A percentile compares a stretch with the other conserved stretches of the same genome.
These are phyloP conservation scores for Hartigia nigra DNA, from an alignment of 2,888 invertebrate species.

Conservation along the genomic window DNA sequence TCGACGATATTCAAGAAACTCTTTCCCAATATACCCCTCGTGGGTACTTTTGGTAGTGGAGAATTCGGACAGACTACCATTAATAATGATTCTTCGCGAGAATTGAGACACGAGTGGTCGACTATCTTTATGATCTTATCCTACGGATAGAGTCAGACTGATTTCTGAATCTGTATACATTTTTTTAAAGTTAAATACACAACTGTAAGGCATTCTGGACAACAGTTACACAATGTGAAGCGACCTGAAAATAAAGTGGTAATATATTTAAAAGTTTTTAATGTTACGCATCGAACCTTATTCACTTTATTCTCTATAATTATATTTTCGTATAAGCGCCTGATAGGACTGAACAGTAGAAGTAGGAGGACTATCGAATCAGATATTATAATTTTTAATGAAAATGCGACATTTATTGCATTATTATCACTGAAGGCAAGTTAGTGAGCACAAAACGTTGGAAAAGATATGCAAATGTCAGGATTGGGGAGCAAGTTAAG, in stretches of 20 bases:
- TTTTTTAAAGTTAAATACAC: not conserved
- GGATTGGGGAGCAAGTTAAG: not conserved
- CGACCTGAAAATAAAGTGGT: constrained; percentile 2
- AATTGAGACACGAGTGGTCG: constrained; percentile 32
- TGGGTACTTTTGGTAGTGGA: constrained; percentile 56
- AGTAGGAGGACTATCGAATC: not conserved
- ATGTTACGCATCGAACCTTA: not conserved
- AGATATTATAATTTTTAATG: not conserved
- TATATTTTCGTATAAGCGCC: not conserved
- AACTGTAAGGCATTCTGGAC: not conserved
- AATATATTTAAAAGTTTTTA: not conserved
- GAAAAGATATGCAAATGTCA: constrained; percentile 32
- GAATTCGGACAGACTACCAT: constrained; percentile 47
- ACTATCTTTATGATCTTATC: constrained; percentile 56
- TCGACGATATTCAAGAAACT: constrained; percentile 51
- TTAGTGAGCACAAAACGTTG: not conserved
- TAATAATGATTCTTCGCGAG: constrained; percentile 8
- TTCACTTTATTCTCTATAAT: not conserved
- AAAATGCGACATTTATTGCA: not conserved
- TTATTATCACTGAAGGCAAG: not conserved
- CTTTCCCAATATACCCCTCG: constrained; percentile 55
- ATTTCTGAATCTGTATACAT: not conserved
- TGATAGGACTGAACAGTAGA: not conserved
- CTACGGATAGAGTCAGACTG: constrained; percentile 36
- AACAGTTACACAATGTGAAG: not conserved